Evolutionary conservation across 1,140 invertebrate species (phyloP), one percentile per base, ranked within the genome.

Genomic region (Heliconius himera): DNA sequence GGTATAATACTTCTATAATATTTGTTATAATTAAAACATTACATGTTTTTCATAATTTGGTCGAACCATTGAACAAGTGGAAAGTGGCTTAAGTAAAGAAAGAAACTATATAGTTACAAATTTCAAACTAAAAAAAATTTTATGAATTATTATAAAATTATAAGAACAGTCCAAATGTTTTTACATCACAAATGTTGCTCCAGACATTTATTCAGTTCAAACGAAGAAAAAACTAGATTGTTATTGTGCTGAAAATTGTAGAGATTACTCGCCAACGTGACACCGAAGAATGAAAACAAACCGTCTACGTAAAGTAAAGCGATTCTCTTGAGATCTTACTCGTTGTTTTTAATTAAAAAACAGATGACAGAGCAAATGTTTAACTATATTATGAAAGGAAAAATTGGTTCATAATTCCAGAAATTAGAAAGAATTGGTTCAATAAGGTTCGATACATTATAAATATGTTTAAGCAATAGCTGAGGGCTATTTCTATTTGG

Each of bases 311-410:
- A 29, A 66, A 66, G 26, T 66, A 66, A 38, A 76, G 38, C 5
- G 56, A 74, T 38, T 38, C 36, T 66, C 29, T 46, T 76, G 22
- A 41, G 38, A 60, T 16, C 56, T 36, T 56, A 29, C 3, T 60
- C n/a, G 51, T 38, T 49, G 49, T 70, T 76, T 76, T 76, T 70
- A 76, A 76, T 76, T 76, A 76, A 76, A 49, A 76, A 76, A 71
- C 54, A 66, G 60, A 66, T 66, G 13, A 51, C 49, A 20, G 18
- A 51, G 18, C 49, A 51, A 51, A 51, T 4, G 49, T 20, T 51
- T 20, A 46, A 46, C 4, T 46, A 46, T 16, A 46, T 46, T 46
- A 16, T 46, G 13, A 46, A 13, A 16, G 22, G 0, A 60, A 60
- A n/a, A 60, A 60, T 9, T 22, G 56, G 6, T 22, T 26, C 8